Percentiles rank a stretch among this genome's conserved stretches.
These are phyloP conservation scores for Dasypus novemcinctus DNA, from an alignment of 2,113 vertebrate species.

Conservation along the genomic window DNA sequence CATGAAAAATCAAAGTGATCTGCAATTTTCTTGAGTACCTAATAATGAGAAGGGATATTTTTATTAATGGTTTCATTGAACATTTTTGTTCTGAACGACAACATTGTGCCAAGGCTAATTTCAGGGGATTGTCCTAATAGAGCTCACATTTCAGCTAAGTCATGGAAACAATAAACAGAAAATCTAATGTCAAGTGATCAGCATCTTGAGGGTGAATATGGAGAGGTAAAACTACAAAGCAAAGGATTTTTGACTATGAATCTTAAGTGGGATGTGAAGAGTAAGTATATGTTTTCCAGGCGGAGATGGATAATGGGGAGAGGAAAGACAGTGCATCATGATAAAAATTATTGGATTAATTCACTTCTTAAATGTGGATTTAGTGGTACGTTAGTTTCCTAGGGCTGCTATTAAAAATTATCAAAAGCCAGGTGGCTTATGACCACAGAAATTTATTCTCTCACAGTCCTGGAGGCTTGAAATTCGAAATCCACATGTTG, in stretches of 20 bases:
- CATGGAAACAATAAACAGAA: neutral
- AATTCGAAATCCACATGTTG: too few species aligned
- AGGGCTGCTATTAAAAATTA: too few species aligned
- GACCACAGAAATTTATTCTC: too few species aligned
- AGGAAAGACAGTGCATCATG: neutral
- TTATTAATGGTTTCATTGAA: neutral
- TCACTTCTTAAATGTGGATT: neutral
- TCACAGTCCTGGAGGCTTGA: too few species aligned
- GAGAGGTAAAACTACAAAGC: neutral
- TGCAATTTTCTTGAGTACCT: neutral
- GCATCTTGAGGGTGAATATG: neutral
- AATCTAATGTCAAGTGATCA: neutral
- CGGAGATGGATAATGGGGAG: neutral
- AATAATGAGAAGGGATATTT: neutral
- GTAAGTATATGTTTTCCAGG: accelerated
- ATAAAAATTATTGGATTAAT: neutral
- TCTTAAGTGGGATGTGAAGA: neutral
- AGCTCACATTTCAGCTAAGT: neutral
- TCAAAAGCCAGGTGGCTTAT: too few species aligned
- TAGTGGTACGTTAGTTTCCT: neutral
- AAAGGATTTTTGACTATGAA: neutral
- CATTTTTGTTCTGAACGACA: neutral
- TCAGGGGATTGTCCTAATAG: neutral
- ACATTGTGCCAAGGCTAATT: neutral
- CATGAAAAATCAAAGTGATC: neutral